Evolutionary conservation across 2,113 vertebrate species (phyloP).

Genomic region (Camelus dromedarius): DNA sequence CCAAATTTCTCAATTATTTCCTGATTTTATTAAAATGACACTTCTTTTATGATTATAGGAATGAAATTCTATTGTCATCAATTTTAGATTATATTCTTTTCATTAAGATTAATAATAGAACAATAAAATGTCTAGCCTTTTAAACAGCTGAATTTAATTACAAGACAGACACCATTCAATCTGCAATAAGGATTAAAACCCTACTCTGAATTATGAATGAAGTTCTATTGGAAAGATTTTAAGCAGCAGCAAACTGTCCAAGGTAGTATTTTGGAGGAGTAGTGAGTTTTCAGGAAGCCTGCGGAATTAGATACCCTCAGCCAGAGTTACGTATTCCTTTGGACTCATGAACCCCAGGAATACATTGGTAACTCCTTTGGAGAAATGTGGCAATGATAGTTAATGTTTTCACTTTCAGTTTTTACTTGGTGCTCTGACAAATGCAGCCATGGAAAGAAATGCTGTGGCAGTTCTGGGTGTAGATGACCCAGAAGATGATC

Average conservation of each 20-base stretch:
- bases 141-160: constrained; percentile 33
- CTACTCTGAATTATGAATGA: constrained; percentile 38
- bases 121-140: not conserved
- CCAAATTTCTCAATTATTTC: not conserved
- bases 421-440: not conserved
- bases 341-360: not conserved
- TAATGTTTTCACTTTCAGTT: not conserved
- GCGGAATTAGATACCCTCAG: not conserved
- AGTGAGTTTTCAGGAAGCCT: not conserved
- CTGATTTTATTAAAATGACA: constrained; percentile 29
- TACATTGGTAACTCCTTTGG: not conserved
- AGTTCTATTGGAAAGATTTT: not conserved
- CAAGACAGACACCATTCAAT: not conserved
- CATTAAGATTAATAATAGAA: constrained; percentile 1
- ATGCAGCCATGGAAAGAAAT: not conserved
- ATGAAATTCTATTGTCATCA: not conserved
- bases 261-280: not conserved
- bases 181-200: not conserved
- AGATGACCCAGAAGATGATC: not conserved
- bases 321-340: not conserved
- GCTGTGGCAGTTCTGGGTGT: not conserved
- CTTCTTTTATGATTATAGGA: not conserved
- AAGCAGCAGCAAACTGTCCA: not conserved
- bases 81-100: constrained; percentile 32
- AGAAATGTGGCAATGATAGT: not conserved